Conservation (phyloP, 2,113 vertebrate species). For the Prunella fulvescens region DNA sequence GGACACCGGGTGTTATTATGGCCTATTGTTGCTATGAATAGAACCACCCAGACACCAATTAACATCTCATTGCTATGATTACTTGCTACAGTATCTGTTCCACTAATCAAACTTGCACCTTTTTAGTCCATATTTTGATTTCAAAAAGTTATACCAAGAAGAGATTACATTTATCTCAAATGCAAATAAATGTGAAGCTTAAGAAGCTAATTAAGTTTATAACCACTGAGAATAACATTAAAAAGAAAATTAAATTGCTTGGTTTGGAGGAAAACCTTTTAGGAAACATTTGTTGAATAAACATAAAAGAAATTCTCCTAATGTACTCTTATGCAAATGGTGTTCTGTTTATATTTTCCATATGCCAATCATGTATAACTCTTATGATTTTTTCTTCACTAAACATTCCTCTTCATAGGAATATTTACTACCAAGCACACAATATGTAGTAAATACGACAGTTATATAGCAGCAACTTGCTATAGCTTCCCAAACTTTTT, state of each 20-base stretch:
- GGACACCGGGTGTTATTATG: slow-evolving; percentile 62
- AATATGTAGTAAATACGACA: neutral
- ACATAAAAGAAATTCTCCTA: slow-evolving; percentile 51
- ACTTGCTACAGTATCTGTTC: slow-evolving; percentile 69
- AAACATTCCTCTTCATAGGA: neutral
- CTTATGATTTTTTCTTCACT: slow-evolving; percentile 13
- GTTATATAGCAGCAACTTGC: neutral
- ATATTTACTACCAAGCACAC: neutral
- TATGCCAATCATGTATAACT: slow-evolving; percentile 31
- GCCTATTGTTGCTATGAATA: slow-evolving; percentile 72
- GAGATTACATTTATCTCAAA: slow-evolving; percentile 70
- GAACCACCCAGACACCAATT: slow-evolving; percentile 73
- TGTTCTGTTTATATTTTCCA: slow-evolving; percentile 46
- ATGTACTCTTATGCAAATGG: slow-evolving; percentile 38
- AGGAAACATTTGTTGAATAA: slow-evolving; percentile 72
- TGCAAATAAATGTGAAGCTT: slow-evolving; percentile 70
- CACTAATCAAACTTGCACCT: slow-evolving; percentile 72
- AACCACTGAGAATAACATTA: slow-evolving; percentile 69
- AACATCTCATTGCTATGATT: slow-evolving; percentile 74
- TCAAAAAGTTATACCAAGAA: slow-evolving; percentile 69
- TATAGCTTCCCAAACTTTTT: neutral
- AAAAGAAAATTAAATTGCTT: slow-evolving; percentile 76
- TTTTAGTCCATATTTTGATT: slow-evolving; percentile 73
- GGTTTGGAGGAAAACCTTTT: slow-evolving; percentile 70
- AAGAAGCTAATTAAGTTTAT: slow-evolving; percentile 75